Conservation (phyloP, 2,888 invertebrate genomes). For the Tupiocoris notatus region DNA sequence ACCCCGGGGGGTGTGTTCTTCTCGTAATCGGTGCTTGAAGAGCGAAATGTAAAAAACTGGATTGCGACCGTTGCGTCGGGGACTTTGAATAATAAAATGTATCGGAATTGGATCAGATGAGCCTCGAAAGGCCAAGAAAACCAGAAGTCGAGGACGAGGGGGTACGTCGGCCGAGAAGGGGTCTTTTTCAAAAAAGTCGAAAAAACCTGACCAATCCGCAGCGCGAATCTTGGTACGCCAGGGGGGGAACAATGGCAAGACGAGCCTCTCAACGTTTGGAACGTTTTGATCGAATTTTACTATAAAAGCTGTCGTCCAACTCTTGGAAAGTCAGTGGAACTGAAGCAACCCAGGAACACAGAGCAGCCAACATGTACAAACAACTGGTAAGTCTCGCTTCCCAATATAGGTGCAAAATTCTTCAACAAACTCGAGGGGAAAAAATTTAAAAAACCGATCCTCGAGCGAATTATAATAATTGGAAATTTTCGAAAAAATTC, state of each 20-base stretch:
- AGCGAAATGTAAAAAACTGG: neutral
- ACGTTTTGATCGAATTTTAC: neutral
- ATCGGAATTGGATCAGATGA: neutral
- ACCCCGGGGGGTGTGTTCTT: neutral
- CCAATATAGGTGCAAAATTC: no score
- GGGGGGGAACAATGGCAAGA: neutral
- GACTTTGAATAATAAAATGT: neutral
- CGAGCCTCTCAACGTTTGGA: neutral
- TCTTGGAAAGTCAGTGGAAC: conserved; percentile 27
- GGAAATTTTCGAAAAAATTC: no score
- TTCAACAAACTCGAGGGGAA: no score
- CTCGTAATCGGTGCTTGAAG: neutral
- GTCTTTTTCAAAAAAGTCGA: neutral
- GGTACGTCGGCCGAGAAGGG: neutral
- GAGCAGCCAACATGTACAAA: conserved; percentile 37
- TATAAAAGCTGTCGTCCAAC: conserved; percentile 7
- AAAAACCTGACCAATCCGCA: conserved; percentile 7
- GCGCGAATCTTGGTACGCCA: neutral
- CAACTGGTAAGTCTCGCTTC: conserved; percentile 15
- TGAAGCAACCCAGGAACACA: conserved; percentile 11
- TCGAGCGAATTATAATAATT: no score
- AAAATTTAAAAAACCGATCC: no score
- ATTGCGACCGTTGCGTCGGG: neutral
- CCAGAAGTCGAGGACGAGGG: neutral
- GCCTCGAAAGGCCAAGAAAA: neutral